phyloP scores from a whole-genome alignment of 2,797 vertebrate species.

The Xyrichtys novacula region DNA sequence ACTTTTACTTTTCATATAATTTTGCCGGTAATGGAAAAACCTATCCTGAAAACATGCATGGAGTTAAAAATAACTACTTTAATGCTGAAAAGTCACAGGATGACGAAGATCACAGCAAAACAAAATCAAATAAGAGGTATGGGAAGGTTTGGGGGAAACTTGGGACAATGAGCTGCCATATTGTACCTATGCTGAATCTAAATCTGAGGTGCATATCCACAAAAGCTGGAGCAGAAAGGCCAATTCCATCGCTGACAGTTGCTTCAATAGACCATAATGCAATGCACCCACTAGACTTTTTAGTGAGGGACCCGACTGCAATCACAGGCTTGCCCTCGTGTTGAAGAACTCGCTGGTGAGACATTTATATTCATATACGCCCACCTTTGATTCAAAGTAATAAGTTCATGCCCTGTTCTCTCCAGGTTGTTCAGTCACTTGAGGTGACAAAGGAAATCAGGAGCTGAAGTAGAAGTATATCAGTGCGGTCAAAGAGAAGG shows the following conservation, averaged over 20 bases:
- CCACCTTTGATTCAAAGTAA: slow-evolving; percentile 58
- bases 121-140: background rate
- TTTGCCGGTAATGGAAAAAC: background rate
- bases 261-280: slow-evolving; percentile 30
- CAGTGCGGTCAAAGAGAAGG: slow-evolving; percentile 19
- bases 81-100: background rate
- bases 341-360: slow-evolving; percentile 38
- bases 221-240: background rate
- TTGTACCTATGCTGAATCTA: background rate
- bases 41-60: background rate
- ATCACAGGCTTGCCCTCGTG: slow-evolving; percentile 33
- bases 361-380: slow-evolving; percentile 51
- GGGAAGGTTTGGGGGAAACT: background rate
- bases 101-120: slow-evolving; percentile 1
- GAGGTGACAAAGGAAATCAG: slow-evolving; percentile 50
- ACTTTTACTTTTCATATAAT: slow-evolving; percentile 5
- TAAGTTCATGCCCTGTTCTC: slow-evolving; percentile 53
- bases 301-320: slow-evolving; percentile 24
- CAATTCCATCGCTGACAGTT: slow-evolving; percentile 23
- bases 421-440: slow-evolving; percentile 39
- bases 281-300: slow-evolving; percentile 24
- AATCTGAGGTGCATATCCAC: slow-evolving; percentile 13
- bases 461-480: slow-evolving; percentile 47
- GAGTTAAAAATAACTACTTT: background rate
- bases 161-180: background rate